Evolutionary conservation across 2,888 invertebrate species (phyloP).

Genomic region (Drosophila formosana): DNA sequence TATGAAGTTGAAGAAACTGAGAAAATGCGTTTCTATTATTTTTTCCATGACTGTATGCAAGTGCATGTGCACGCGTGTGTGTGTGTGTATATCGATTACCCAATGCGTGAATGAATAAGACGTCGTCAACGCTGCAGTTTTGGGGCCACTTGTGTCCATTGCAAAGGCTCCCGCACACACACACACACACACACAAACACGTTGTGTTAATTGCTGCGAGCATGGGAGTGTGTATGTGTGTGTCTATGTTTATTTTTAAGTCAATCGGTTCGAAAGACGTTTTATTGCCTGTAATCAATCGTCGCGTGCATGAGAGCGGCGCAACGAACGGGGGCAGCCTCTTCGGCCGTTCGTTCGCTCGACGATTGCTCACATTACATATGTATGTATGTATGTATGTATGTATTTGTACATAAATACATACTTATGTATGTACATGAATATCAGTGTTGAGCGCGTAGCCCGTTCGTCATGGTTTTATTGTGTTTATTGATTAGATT

Average conservation of each 20-base stretch:
- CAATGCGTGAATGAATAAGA: slow-evolving; percentile 78
- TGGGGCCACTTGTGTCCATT: slow-evolving; percentile 65
- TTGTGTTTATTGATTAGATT: slow-evolving; percentile 78
- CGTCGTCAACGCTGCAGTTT: slow-evolving; percentile 58
- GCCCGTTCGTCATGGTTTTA: slow-evolving; percentile 61
- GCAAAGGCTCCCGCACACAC: slow-evolving; percentile 30
- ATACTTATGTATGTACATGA: neutral
- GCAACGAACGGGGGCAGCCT: slow-evolving; percentile 1
- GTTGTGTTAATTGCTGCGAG: slow-evolving; percentile 55
- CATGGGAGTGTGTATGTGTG: slow-evolving; percentile 21
- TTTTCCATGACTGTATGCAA: too few species aligned
- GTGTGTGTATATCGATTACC: slow-evolving; percentile 68
- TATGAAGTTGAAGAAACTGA: too few species aligned
- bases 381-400: slow-evolving; percentile 4
- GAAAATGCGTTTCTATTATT: too few species aligned
- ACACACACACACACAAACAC: slow-evolving; percentile 29
- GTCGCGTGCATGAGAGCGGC: slow-evolving; percentile 62
- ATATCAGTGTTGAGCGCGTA: slow-evolving; percentile 36
- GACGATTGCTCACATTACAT: slow-evolving; percentile 49
- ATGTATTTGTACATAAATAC: slow-evolving; percentile 4
- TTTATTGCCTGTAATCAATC: slow-evolving; percentile 78
- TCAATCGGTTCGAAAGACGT: slow-evolving; percentile 76
- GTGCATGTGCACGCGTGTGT: slow-evolving; percentile 19
- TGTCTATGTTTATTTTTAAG: slow-evolving; percentile 74
- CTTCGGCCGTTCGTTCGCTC: slow-evolving; percentile 3